Evolutionary conservation across 2,113 vertebrate species (phyloP).

Genomic region (Pungitius pungitius): DNA sequence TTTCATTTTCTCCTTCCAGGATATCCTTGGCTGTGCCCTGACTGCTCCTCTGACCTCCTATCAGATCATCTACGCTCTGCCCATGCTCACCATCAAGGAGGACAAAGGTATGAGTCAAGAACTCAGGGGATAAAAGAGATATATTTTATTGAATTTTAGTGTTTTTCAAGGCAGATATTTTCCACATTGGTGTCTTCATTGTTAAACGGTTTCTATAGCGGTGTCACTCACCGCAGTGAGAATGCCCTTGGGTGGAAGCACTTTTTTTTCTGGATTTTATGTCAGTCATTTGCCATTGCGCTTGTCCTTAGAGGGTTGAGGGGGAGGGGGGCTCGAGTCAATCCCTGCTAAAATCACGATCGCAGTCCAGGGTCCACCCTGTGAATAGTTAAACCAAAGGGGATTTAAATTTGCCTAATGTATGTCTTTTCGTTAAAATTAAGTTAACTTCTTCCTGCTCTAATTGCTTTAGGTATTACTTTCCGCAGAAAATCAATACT

Average conservation of each 20-base stretch:
- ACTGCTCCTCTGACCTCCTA: constrained; percentile 89
- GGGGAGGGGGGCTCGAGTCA: too few species aligned
- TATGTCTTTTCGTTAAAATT: background rate
- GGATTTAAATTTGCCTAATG: background rate
- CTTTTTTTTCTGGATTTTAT: background rate
- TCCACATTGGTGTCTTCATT: background rate
- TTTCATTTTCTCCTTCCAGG: constrained; percentile 73
- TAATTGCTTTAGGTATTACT: constrained; percentile 13
- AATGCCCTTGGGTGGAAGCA: background rate
- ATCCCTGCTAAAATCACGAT: too few species aligned
- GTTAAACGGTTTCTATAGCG: background rate
- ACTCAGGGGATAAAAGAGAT: background rate
- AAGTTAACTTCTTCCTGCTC: background rate
- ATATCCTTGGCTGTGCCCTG: constrained; percentile 90
- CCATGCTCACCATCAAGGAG: constrained; percentile 98
- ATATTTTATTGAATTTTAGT: background rate
- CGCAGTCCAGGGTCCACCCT: too few species aligned
- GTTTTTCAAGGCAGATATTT: background rate
- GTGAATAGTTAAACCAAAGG: background rate
- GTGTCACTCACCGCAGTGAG: background rate
- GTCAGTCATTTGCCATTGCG: too few species aligned
- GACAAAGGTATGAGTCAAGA: constrained; percentile 89
- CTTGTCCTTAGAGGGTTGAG: too few species aligned
- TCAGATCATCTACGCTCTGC: constrained; percentile 90
- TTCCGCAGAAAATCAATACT: background rate